Evolutionary conservation across 1,140 invertebrate species (phyloP), one percentile per base, ranked within the genome.

Genomic region (Panulirus ornatus): DNA sequence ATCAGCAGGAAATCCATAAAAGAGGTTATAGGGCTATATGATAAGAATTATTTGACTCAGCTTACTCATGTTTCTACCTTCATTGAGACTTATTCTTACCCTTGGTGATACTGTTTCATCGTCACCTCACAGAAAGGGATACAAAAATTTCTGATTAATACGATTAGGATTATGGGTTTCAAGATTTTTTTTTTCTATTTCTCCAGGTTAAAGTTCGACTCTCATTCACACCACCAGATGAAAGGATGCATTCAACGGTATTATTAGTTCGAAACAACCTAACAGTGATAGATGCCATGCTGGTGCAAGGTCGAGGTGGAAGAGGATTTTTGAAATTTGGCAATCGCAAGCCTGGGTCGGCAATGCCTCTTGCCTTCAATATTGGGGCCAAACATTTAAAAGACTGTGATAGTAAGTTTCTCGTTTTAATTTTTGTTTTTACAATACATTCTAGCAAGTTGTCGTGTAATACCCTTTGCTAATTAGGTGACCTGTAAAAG

Each of bases 291-390:
- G 98, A 99, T 94, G 96, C 96, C 22, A 94, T 99, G 19, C 95
- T 96, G 91, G 93, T 99, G 42, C 96, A 95, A 75, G 98, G 98
- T 0, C 95, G 96, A 92, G 98, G 97, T 19, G 97, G 97, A 0
- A 94, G 96, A 91, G 97, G 98, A 14, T 96, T 97, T 93, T 97
- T 99, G 93, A 97, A 97, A 93, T 97, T 99, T 93, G 98, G 97
- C n/a, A 98, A 98, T 93, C 96, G 97, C 1, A 96, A 96, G 75
- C 96, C 98, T 0, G 97, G 97, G 8, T 96, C 96, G 0, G 93
- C 93, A 16, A 95, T 95, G 19, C 96, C 97, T 0, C 94, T 98
- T 22, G 92, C 96, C 0, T 98, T 99, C 93, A 97, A 99, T 94
- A 95, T 99, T 71, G 95, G 95, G 0, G 96, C 97, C 81, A 97